A percentile compares a stretch with the other conserved stretches of the same genome.
Conservation (phyloP, 53 echinoderm and acorn worm genomes). For the Holothuria leucospilota region DNA sequence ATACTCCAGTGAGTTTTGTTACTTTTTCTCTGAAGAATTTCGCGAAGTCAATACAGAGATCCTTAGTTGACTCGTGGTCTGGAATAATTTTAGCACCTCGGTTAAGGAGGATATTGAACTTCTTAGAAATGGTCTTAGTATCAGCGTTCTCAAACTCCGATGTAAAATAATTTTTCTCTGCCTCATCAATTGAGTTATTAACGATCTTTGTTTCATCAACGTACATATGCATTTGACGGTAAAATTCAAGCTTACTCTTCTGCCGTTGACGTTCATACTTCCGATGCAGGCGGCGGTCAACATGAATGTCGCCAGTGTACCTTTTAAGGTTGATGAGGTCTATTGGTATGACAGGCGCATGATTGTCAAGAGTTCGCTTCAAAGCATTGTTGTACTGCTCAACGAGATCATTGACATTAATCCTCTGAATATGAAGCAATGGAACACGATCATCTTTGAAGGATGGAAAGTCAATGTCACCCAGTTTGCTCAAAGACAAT, state of each 20-base stretch:
- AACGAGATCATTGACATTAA: background rate
- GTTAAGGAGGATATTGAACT: constrained; percentile 54
- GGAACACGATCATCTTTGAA: background rate
- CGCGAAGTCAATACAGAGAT: constrained; percentile 53
- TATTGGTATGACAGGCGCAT: background rate
- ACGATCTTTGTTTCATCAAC: constrained; percentile 15
- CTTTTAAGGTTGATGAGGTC: constrained; percentile 44
- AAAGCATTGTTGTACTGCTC: background rate
- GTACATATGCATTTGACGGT: background rate
- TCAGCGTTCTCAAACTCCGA: constrained; percentile 49
- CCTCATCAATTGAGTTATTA: constrained; percentile 40
- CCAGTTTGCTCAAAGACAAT: background rate
- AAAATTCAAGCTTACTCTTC: constrained; percentile 29
- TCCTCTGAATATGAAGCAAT: background rate
- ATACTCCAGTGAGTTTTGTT: background rate
- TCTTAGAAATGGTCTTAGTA: constrained; percentile 50
- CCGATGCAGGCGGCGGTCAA: constrained; percentile 3
- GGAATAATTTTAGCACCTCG: constrained; percentile 52
- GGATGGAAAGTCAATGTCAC: background rate
- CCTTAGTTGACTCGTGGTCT: constrained; percentile 52
- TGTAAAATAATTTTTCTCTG: constrained; percentile 43
- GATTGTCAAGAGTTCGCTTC: background rate
- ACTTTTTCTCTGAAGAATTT: constrained; percentile 54
- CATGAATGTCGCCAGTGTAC: constrained; percentile 60
- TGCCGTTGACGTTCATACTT: constrained; percentile 43